These are phyloP conservation scores for Leucophenga varia DNA, from an alignment of 1,140 invertebrate genomes.

Conservation along the genomic window DNA sequence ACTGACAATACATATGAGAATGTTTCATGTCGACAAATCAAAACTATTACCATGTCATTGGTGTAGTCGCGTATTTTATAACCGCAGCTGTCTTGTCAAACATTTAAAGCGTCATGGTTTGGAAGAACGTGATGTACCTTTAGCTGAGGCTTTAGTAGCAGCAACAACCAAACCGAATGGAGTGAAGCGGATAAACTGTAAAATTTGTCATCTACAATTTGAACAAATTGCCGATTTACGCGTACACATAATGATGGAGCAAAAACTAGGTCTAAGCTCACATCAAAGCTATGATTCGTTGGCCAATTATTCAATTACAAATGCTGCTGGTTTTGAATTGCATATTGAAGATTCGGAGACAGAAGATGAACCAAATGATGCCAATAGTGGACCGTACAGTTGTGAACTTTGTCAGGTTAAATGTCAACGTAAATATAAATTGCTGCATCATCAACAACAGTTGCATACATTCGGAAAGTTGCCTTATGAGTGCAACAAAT, in stretches of 20 bases:
- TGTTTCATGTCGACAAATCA: too few relatives aligned
- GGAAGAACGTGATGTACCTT: background rate
- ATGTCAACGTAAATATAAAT: conserved; percentile 51
- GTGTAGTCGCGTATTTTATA: too few relatives aligned
- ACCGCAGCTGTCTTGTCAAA: too few relatives aligned
- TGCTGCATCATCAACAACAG: conserved; percentile 42
- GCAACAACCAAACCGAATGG: too few relatives aligned
- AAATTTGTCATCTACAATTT: too few relatives aligned
- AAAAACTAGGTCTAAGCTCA: too few relatives aligned
- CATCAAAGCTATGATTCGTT: conserved; percentile 23
- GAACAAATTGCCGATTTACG: too few relatives aligned
- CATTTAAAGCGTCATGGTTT: conserved; percentile 15
- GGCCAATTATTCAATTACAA: conserved; percentile 47
- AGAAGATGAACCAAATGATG: conserved; percentile 21
- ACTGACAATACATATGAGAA: too few relatives aligned
- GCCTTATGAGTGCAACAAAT: conserved; percentile 31
- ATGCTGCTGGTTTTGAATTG: conserved; percentile 41
- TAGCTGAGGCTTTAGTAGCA: conserved; percentile 3
- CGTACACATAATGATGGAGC: too few relatives aligned
- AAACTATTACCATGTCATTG: too few relatives aligned
- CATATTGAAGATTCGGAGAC: conserved; percentile 48
- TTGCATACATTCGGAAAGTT: conserved; percentile 42
- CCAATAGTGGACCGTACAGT: conserved; percentile 32
- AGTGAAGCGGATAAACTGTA: too few relatives aligned
- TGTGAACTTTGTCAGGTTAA: conserved; percentile 58